Evolutionary conservation across 1,140 invertebrate species (phyloP), one percentile per base, ranked within the genome.

Genomic region (Pristionchus pacificus): DNA sequence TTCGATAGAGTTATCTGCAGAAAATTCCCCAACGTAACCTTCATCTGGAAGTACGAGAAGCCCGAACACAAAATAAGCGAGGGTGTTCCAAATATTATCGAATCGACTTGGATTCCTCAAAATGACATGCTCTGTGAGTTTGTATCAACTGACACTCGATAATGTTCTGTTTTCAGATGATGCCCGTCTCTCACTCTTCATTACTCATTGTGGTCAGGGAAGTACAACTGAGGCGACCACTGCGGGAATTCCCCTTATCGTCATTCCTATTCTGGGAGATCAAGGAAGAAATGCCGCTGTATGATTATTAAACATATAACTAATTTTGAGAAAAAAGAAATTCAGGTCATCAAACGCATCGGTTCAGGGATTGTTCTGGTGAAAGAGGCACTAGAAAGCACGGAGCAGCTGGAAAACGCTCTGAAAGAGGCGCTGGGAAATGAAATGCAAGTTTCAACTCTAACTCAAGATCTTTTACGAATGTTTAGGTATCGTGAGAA

Each of bases 361-460:
- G 63, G 63, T 15, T 27, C 63, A 1, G 63, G 63, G n/a, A 65
- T 65, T 65, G 29, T 32, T 10, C 24, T 65, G 63, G 24, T 19
- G 33, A 65, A 65, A 24, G 27, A 65, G 24, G 14, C 19, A 19
- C 25, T 65, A 24, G 33, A 0, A 65, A 29, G 31, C 0, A 14
- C 10, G 0, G 10, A 15, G 49, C 0, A 10, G 15, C 19, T 65
- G n/a, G 63, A 65, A 30, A 29, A 65, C 6, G 29, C 33, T 14
- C 29, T 65, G 24, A 28, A 30, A 1, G 0, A 24, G 30, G 29
- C 33, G 25, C 19, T 65, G 29, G 33, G 31, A 30, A 1, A 65
- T 65, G 63, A 65, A 24, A 29, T 0, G 63, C 38, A 29, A 0
- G 63, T 1, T 0, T 0, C n/a, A 15, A 15, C 15, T 0, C 27